Evolutionary conservation across 2,888 invertebrate genomes (phyloP), one percentile per base, ranked within the genome.

Genomic region (Lamproptera curius): DNA sequence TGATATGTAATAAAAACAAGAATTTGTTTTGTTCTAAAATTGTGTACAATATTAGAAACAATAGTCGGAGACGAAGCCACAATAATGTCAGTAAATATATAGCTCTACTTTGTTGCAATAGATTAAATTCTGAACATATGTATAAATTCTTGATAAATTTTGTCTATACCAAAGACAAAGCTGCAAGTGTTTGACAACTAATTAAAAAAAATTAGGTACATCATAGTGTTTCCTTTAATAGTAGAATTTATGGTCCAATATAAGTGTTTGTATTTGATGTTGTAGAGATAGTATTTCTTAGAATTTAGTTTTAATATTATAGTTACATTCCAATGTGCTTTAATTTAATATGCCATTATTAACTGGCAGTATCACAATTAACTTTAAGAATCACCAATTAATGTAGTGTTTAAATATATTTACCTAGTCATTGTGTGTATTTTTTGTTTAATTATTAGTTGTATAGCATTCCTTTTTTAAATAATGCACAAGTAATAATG

Each of bases 381-480:
- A 28, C 40, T 36, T 36, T 44, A 41, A 26, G 43, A 35, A 34
- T 28, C 13, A 33, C 33, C 8, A 13, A 17, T 31, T 36, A 14
- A 26, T 36, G 16, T 42, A 40, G 8, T 37, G 14, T 36, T 23
- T 31, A 36, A 10, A 26, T 43, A 36, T 42, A n/a, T 38, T 48
- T 26, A 42, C 42, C 48, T 48, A 48, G 48, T 48, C 48, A 48
- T 48, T 48, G 39, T 43, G 15, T 46, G 38, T 48, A 48, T 38
- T 14, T 26, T 39, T 31, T 33, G 31, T 31, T 33, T 28, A 37
- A 42, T 14, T 36, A 28, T 36, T 48, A 43, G 16, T 39, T 35
- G 3, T 20, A 3, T 6, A 20, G 6, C 20, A 20, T n/a, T n/a
- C n/a, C n/a, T n/a, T n/a, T n/a, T n/a, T n/a, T n/a, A n/a, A n/a